Evolutionary conservation across 1,140 invertebrate species (phyloP).

Genomic region (Pararge aegeria): DNA sequence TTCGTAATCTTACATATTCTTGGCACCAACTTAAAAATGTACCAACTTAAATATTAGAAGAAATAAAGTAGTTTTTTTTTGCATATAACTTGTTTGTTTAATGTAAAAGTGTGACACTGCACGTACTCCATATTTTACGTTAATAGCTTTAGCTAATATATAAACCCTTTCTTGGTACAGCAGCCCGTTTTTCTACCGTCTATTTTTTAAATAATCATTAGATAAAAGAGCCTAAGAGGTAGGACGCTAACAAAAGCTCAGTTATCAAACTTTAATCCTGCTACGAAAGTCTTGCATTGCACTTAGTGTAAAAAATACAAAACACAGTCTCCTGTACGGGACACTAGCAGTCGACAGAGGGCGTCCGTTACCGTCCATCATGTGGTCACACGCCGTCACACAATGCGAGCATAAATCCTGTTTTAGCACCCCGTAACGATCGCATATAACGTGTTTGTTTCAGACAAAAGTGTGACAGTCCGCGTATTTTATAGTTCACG

Average conservation of each 20-base stretch:
- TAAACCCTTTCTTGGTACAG: no score
- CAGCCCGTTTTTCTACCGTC: no score
- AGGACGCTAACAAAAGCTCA: no score
- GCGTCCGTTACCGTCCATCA: constrained; percentile 6
- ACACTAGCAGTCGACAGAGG: neutral
- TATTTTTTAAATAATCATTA: no score
- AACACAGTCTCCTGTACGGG: neutral
- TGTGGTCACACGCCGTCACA: constrained; percentile 7
- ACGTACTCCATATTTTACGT: neutral
- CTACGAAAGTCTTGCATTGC: no score
- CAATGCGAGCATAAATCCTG: constrained; percentile 8
- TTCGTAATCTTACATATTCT: no score
- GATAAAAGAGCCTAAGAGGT: no score
- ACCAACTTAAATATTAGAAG: no score
- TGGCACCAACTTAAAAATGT: no score
- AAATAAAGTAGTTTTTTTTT: no score
- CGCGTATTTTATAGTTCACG: neutral
- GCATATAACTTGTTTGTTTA: constrained; percentile 6
- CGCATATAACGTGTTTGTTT: constrained; percentile 6
- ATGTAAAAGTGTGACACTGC: constrained; percentile 4
- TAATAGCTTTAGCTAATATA: neutral
- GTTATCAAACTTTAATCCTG: no score
- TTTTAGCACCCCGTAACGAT: constrained; percentile 10
- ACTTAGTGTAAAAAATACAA: neutral
- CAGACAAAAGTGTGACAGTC: constrained; percentile 9